A percentile compares a stretch with the other conserved stretches of the same genome.
Conservation (phyloP, 2,113 vertebrate genomes). For the Pterocles burchelli region DNA sequence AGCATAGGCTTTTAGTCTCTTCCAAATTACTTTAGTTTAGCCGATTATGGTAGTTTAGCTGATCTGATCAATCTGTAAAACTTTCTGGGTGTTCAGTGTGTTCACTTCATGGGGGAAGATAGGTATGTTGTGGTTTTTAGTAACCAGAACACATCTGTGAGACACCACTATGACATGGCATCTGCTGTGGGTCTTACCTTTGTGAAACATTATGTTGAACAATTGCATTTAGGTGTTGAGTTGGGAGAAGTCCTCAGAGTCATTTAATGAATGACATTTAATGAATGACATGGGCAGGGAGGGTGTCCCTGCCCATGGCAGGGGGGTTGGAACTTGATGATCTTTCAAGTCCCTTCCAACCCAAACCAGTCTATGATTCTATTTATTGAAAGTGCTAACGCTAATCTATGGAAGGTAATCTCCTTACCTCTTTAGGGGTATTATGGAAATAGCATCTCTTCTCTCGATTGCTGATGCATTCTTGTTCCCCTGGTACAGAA, state of each 20-base stretch:
- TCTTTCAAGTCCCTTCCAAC: too few relatives aligned
- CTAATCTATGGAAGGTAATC: not conserved
- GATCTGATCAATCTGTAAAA: not conserved
- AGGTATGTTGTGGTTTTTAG: not conserved
- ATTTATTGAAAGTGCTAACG: not conserved
- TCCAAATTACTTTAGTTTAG: not conserved
- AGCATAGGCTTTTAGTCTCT: not conserved
- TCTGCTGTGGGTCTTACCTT: not conserved
- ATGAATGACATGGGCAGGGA: too few relatives aligned
- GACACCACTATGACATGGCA: rapidly evolving
- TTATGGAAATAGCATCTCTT: not conserved
- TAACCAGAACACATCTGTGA: not conserved
- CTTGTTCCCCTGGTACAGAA: not conserved
- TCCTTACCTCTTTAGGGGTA: not conserved
- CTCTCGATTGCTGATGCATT: not conserved
- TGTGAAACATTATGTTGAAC: rapidly evolving
- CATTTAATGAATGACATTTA: not conserved
- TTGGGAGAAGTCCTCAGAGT: not conserved
- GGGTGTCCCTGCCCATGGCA: too few relatives aligned
- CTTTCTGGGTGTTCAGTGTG: not conserved
- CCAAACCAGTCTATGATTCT: too few relatives aligned
- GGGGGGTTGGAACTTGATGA: too few relatives aligned
- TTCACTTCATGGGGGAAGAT: not conserved
- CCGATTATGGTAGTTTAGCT: not conserved
- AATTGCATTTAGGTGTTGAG: rapidly evolving